A percentile compares a stretch with the other conserved stretches of the same genome.
phyloP scores from a whole-genome alignment of 2,797 vertebrate species.

The Sebastes kiyomatsui region DNA sequence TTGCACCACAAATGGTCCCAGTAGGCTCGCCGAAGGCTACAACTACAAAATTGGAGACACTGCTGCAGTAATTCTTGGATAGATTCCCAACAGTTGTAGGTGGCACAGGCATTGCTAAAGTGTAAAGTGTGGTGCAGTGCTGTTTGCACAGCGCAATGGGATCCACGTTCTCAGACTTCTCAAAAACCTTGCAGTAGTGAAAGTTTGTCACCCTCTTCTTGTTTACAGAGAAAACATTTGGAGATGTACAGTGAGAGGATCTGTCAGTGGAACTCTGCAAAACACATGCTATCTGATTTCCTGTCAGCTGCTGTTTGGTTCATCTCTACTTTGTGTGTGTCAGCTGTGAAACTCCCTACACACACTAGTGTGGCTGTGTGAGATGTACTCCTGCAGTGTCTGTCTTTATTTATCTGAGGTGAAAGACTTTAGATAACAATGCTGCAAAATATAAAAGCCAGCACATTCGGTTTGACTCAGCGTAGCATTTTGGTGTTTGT shows the following conservation, averaged over 20 bases:
- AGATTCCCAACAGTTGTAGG: not conserved
- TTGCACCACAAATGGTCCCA: slow-evolving; percentile 11
- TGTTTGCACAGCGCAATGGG: not conserved
- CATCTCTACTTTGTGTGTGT: not conserved
- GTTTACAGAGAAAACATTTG: not conserved
- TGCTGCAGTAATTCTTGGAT: slow-evolving; percentile 3
- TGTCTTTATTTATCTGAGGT: not conserved
- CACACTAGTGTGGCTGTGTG: not conserved
- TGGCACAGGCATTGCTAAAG: not conserved
- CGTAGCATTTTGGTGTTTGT: not conserved
- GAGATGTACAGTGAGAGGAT: not conserved
- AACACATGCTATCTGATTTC: slow-evolving; percentile 21
- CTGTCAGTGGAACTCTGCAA: not conserved
- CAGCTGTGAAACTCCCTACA: not conserved
- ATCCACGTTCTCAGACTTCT: not conserved
- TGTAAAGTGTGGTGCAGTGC: not conserved
- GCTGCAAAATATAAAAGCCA: not conserved
- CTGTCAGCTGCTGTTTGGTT: slow-evolving; percentile 12
- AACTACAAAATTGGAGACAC: not conserved
- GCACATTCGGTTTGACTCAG: not conserved
- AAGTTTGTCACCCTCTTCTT: not conserved
- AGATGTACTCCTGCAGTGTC: not conserved
- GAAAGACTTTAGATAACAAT: not conserved
- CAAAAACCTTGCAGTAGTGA: not conserved
- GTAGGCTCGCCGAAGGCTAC: not conserved